Base-by-base conservation (phyloP, 2,888 invertebrate genomes). In the Apamea sordens region DNA sequence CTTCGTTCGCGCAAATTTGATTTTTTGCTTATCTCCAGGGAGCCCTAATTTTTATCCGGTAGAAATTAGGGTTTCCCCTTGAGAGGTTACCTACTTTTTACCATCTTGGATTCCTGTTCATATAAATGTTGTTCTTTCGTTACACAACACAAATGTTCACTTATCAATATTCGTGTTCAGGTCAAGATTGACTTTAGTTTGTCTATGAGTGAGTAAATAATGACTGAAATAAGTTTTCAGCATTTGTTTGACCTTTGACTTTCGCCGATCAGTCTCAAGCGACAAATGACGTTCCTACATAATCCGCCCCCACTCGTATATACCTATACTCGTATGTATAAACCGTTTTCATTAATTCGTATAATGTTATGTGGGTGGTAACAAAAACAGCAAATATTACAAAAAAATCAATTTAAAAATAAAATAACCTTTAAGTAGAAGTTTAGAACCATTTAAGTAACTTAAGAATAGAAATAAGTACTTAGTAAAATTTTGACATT, bases 21-120 rank as follows among this genome's bases (percentile, higher is more conserved):
- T 85, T 87, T 84, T 80, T 76, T 63, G 74, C 71, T 71, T 72
- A 50, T 69, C 86, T 80, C 87, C 67, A 71, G 87, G 65, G 86
- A 76, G 77, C 77, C 80, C 77, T 86, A 87, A 86, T 86, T 87
- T 87, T 86, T 84, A 77, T 87, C 82, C 77, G 64, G 76, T 73
- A 77, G 84, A 82, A 84, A 88, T 88, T 86, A 84, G 80, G 84
- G 78, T 82, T 78, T 76, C 18, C 84, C 78, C 84, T 63, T 13
- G 86, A 76, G 88, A 84, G 8, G 59, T 61, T 76, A 64, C 77
- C 82, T 77, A 69, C 73, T 84, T 84, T 86, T 79, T 80, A 86
- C 84, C 77, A 81, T 82, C 79, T 86, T 86, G 69, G 21, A 75
- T 88, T 80, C 63, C 50, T 76, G 61, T 70, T 74, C 50, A 76